A percentile compares a stretch with the other conserved stretches of the same genome.
phyloP scores from a whole-genome alignment of 2,888 invertebrate species.

The Campaea margaritaria region DNA sequence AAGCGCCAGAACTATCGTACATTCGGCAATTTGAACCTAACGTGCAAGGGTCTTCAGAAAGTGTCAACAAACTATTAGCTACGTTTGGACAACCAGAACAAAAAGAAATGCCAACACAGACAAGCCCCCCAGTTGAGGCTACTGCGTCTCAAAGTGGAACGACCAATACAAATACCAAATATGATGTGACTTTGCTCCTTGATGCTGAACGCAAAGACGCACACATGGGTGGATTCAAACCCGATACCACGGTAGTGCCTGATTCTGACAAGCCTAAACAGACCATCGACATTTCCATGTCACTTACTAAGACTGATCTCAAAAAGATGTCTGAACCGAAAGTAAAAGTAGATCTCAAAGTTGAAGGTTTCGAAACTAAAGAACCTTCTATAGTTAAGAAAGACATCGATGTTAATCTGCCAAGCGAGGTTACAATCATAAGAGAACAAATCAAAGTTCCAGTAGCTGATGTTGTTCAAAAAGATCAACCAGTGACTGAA shows the following conservation, averaged over 20 bases:
- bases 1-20: conserved; percentile 58
- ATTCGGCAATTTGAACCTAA: conserved; percentile 60
- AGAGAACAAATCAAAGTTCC: conserved; percentile 50
- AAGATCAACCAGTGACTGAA: conserved; percentile 60
- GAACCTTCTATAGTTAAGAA: conserved; percentile 66
- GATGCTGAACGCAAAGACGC: conserved; percentile 68
- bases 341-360: conserved; percentile 66
- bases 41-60: conserved; percentile 56
- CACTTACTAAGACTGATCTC: conserved; percentile 62
- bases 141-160: conserved; percentile 30
- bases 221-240: conserved; percentile 50
- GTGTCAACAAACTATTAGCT: conserved; percentile 54
- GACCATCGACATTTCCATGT: conserved; percentile 70
- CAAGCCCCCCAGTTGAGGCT: conserved; percentile 39
- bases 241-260: conserved; percentile 21
- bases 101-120: conserved; percentile 60
- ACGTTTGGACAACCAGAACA: conserved; percentile 62
- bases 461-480: conserved; percentile 58
- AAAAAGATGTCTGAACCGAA: conserved; percentile 59
- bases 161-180: conserved; percentile 46
- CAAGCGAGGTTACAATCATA: conserved; percentile 63
- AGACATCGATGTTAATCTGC: conserved; percentile 69
- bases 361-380: conserved; percentile 60
- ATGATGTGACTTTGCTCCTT: conserved; percentile 60
- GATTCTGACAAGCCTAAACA: conserved; percentile 48